A percentile compares a stretch with the other conserved stretches of the same genome.
These are phyloP conservation scores for Pangasianodon gigas DNA, from an alignment of 2,113 vertebrate species.

Conservation along the genomic window DNA sequence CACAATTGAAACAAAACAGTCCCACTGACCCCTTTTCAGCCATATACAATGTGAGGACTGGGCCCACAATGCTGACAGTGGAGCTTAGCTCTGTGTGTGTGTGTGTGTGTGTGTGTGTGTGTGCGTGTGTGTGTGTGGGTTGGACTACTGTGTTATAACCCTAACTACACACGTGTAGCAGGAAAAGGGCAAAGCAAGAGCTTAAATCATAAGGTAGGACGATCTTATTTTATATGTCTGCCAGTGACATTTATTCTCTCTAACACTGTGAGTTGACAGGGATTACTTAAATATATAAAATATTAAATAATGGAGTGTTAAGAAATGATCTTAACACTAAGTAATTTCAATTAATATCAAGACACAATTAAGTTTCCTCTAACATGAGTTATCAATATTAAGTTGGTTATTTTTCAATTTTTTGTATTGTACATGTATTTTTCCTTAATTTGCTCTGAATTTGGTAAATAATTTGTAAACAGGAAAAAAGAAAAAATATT, in stretches of 20 bases:
- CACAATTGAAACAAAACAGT: slow-evolving; percentile 59
- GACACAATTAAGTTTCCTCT: not conserved
- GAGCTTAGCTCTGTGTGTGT: slow-evolving; percentile 53
- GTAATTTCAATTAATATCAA: not conserved
- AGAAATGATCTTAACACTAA: not conserved
- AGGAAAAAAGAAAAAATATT: not conserved
- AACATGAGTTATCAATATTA: not conserved
- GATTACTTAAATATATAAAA: not conserved
- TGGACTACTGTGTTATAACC: slow-evolving; percentile 59
- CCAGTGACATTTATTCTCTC: not conserved
- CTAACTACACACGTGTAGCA: slow-evolving; percentile 54
- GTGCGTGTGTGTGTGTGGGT: not conserved
- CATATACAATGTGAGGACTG: slow-evolving; percentile 60
- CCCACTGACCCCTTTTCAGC: slow-evolving; percentile 44
- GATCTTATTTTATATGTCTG: not conserved
- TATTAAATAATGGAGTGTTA: not conserved
- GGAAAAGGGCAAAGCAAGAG: slow-evolving; percentile 54
- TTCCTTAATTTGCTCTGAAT: not conserved
- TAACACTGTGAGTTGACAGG: not conserved
- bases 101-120: not conserved
- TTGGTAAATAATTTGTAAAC: not conserved
- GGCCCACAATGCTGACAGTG: slow-evolving; percentile 70
- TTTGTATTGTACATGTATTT: not conserved
- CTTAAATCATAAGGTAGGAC: slow-evolving; percentile 66
- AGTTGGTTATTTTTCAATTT: not conserved